A percentile compares a stretch with the other conserved stretches of the same genome.
Conservation (phyloP, 2,113 vertebrate species). For the Oncorhynchus masou region DNA sequence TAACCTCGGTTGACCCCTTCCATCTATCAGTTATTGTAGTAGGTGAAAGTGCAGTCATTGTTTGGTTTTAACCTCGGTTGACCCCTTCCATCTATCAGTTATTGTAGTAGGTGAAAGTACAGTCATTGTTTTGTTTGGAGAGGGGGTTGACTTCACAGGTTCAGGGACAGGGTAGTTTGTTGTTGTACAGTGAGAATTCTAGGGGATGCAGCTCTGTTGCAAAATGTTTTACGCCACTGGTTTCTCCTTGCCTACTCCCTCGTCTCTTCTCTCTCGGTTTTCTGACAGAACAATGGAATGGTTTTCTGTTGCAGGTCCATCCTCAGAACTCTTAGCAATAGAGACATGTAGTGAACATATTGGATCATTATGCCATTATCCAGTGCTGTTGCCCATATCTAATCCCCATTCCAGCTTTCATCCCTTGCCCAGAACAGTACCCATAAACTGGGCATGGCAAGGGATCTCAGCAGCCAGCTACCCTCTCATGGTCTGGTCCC, state of each 20-base stretch:
- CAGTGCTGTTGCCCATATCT: background rate
- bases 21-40: slow-evolving; percentile 10
- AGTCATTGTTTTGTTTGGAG: slow-evolving; percentile 50
- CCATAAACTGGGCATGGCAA: background rate
- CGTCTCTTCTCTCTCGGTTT: slow-evolving; percentile 35
- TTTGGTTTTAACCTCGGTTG: slow-evolving; percentile 59
- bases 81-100: slow-evolving; percentile 40
- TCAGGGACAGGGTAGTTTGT: slow-evolving; percentile 23
- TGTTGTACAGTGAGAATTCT: slow-evolving; percentile 4
- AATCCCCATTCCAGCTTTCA: background rate
- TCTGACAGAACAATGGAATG: slow-evolving; percentile 48
- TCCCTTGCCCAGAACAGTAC: background rate
- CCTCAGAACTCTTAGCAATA: slow-evolving; percentile 1
- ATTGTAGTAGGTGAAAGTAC: background rate
- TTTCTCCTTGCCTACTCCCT: slow-evolving; percentile 50
- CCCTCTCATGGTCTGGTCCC: background rate
- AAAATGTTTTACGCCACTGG: slow-evolving; percentile 18
- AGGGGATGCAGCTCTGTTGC: slow-evolving; percentile 21
- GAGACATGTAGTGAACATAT: slow-evolving; percentile 19
- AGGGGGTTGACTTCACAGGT: slow-evolving; percentile 42
- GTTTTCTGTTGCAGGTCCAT: slow-evolving; percentile 42
- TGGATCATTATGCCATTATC: background rate
- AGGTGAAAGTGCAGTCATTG: slow-evolving; percentile 36
- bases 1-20: slow-evolving; percentile 62
- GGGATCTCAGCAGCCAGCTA: slow-evolving; percentile 9